A percentile compares a stretch with the other conserved stretches of the same genome.
These are phyloP conservation scores for Eledone cirrhosa DNA, from an alignment of 2,888 invertebrate genomes.

Conservation along the genomic window DNA sequence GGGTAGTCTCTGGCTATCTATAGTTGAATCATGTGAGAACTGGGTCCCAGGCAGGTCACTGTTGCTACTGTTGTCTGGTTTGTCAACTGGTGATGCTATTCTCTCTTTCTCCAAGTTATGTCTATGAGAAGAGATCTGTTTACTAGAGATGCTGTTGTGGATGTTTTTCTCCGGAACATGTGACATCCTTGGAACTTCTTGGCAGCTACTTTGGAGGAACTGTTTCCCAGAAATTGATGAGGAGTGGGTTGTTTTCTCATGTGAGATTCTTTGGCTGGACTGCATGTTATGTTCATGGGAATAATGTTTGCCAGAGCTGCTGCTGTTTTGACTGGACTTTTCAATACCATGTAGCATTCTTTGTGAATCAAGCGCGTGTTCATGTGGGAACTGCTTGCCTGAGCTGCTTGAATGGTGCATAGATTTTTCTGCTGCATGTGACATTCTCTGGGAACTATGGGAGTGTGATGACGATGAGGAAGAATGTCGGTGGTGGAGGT, in stretches of 20 bases:
- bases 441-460: not conserved
- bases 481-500: slow-evolving; percentile 13
- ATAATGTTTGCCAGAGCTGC: slow-evolving; percentile 8
- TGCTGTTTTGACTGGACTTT: slow-evolving; percentile 7
- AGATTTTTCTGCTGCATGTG: not conserved
- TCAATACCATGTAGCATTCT: slow-evolving; percentile 15
- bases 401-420: not conserved
- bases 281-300: slow-evolving; percentile 5
- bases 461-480: not conserved
- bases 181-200: not conserved
- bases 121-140: not conserved
- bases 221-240: not conserved
- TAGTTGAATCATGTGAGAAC: not conserved
- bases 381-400: slow-evolving; percentile 3
- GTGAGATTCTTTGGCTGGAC: not conserved
- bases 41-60: not conserved
- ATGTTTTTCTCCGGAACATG: not conserved
- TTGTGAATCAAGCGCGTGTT: not conserved
- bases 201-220: slow-evolving; percentile 3
- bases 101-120: slow-evolving; percentile 16
- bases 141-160: not conserved
- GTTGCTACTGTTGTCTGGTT: not conserved
- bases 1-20: not conserved
- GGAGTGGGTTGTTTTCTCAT: not conserved
- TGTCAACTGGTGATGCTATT: not conserved